Evolutionary conservation across 1,140 invertebrate genomes (phyloP).

Genomic region (Aphidius ervi): DNA sequence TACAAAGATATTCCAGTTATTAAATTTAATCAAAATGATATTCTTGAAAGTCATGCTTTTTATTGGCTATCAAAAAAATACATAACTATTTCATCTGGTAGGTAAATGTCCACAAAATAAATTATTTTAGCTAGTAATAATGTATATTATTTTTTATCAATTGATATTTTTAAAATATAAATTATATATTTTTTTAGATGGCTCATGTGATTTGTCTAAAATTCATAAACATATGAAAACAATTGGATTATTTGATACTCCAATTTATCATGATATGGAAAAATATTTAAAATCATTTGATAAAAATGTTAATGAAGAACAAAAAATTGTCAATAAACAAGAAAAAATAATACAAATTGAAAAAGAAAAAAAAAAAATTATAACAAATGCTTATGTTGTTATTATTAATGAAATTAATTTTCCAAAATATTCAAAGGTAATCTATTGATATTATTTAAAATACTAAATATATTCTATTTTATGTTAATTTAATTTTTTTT

Average conservation of each 20-base stretch:
- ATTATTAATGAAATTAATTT: not conserved
- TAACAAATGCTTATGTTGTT: not conserved
- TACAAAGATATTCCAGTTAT: constrained; percentile 8
- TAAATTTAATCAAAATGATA: not conserved
- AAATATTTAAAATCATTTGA: not conserved
- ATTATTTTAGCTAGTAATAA: not conserved
- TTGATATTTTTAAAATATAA: not conserved
- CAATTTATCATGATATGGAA: not conserved
- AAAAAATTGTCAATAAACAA: not conserved
- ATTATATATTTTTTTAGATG: constrained; percentile 2
- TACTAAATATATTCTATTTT: not conserved
- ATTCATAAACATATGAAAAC: not conserved
- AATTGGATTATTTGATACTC: not conserved
- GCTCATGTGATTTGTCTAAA: not conserved
- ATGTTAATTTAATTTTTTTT: not conserved
- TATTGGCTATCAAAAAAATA: constrained; percentile 10
- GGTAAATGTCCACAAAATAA: not conserved
- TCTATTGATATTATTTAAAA: not conserved
- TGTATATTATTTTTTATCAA: not conserved
- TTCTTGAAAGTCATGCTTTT: constrained; percentile 16
- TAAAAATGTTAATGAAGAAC: too few relatives aligned
- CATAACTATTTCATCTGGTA: constrained; percentile 11
- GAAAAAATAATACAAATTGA: not conserved
- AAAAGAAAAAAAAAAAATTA: not conserved
- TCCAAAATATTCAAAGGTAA: not conserved